Conservation (phyloP, 2,888 invertebrate species). For the Helleia helle region DNA sequence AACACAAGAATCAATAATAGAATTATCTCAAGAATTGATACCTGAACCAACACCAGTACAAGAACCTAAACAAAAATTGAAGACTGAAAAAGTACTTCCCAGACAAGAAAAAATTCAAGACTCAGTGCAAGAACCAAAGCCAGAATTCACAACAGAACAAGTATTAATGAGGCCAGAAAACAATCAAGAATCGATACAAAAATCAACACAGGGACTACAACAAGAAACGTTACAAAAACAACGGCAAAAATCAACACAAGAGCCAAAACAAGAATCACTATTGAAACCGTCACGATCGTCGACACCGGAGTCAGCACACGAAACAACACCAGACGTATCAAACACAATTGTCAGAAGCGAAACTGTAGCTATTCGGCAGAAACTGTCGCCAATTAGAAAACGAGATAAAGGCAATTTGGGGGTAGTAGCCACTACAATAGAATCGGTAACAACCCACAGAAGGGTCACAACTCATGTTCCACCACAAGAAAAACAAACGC, state of each 20-base stretch:
- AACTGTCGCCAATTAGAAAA: slow-evolving; percentile 1
- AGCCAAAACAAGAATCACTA: neutral
- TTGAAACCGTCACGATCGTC: neutral
- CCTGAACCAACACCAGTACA: neutral
- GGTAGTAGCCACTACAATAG: neutral
- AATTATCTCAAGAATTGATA: neutral
- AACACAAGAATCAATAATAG: neutral
- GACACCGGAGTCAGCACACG: neutral
- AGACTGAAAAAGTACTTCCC: neutral
- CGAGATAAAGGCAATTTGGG: neutral
- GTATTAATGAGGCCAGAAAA: neutral
- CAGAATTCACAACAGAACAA: neutral
- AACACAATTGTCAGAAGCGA: slow-evolving; percentile 5
- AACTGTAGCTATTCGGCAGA: neutral
- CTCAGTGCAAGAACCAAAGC: neutral
- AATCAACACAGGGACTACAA: neutral
- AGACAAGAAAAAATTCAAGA: neutral
- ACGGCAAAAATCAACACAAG: neutral
- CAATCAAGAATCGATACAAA: neutral
- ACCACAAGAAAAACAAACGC: neutral
- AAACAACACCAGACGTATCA: too few species aligned
- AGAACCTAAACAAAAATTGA: neutral
- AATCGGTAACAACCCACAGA: slow-evolving; percentile 3
- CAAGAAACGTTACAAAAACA: too few species aligned
- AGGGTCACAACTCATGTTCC: slow-evolving; percentile 1